phyloP scores from a whole-genome alignment of 2,888 invertebrate species.

The Ditylenchus weischeri region DNA sequence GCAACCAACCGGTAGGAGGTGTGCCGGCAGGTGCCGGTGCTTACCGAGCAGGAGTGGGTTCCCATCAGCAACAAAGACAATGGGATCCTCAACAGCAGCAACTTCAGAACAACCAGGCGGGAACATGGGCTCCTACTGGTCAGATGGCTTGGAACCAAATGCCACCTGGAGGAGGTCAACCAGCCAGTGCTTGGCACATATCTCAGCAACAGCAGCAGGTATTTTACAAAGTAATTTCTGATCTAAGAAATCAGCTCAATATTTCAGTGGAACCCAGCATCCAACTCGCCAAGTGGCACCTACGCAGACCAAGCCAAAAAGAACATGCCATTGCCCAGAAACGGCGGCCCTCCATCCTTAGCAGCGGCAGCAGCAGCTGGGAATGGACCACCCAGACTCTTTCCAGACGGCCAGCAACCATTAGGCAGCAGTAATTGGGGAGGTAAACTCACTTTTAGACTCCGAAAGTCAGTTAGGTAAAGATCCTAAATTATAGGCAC shows the following conservation, averaged over 20 bases:
- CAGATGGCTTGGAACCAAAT: conserved; percentile 8
- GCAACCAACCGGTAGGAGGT: neutral
- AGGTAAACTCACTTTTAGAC: neutral
- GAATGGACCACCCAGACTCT: neutral
- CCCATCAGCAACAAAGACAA: neutral
- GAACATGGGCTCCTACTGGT: conserved; percentile 10
- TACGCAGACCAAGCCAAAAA: conserved; percentile 30
- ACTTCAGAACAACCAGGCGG: neutral
- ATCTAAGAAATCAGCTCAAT: neutral
- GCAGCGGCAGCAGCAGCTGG: neutral
- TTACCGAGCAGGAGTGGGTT: neutral
- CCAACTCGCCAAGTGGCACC: conserved; percentile 22
- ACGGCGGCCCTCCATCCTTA: neutral
- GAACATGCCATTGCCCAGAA: conserved; percentile 17
- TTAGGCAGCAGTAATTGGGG: conserved; percentile 10
- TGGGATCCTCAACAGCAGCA: conserved; percentile 7
- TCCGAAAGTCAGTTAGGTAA: too few species aligned
- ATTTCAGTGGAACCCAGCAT: conserved; percentile 8
- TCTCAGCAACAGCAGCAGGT: conserved; percentile 17
- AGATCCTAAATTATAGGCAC: too few species aligned
- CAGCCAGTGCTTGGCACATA: conserved; percentile 18
- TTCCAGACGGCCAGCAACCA: neutral
- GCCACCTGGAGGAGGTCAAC: conserved; percentile 9
- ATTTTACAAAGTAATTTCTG: too few species aligned
- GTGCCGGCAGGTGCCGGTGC: neutral